These are phyloP conservation scores for Habropoda laboriosa DNA, from an alignment of 1,140 invertebrate genomes.

Conservation along the genomic window DNA sequence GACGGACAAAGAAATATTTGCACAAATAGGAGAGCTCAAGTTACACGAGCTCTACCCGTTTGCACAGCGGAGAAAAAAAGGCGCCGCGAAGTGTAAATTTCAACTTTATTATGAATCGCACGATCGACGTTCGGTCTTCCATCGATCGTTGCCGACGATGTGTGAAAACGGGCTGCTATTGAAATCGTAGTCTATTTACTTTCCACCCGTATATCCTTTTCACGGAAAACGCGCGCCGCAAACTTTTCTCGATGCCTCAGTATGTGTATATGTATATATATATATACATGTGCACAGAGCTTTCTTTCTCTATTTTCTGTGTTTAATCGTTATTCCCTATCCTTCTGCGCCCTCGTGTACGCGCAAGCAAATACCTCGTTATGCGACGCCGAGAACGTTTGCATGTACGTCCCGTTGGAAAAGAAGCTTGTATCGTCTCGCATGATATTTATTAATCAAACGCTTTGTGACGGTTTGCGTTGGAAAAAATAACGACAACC, in stretches of 20 bases:
- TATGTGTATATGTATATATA: too few species aligned
- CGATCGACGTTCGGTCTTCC: background rate
- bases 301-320: background rate
- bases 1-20: background rate
- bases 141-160: background rate
- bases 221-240: background rate
- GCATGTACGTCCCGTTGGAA: background rate
- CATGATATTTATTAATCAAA: background rate
- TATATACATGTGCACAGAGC: too few species aligned
- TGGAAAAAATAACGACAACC: background rate
- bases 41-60: background rate
- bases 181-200: conserved; percentile 21
- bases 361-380: conserved; percentile 5
- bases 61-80: background rate
- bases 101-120: conserved; percentile 2
- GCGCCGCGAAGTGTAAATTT: background rate
- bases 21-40: background rate
- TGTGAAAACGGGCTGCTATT: background rate
- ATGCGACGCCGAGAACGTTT: background rate
- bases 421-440: background rate
- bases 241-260: background rate
- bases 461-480: background rate
- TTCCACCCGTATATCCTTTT: conserved; percentile 10
- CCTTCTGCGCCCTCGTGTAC: background rate
- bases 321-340: conserved; percentile 7